Conservation (phyloP, 2,888 invertebrate genomes). For the Saturnia pavonia region DNA sequence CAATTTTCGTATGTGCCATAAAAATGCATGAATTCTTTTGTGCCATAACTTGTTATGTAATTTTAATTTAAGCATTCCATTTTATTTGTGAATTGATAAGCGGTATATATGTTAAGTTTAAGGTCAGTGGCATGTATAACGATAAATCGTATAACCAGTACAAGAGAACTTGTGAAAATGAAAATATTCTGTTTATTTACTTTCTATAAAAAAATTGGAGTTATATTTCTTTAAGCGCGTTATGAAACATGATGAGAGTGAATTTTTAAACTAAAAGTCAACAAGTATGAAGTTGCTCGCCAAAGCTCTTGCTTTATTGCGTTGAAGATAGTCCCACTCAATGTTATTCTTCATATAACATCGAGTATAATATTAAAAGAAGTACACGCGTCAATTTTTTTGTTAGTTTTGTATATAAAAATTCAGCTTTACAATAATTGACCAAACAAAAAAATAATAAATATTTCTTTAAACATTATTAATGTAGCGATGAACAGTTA, state of each 20-base stretch:
- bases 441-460: constrained; percentile 63
- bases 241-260: no score
- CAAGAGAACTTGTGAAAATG: background rate
- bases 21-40: constrained; percentile 37
- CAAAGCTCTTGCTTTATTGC: no score
- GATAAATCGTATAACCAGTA: background rate
- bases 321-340: no score
- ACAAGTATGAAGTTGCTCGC: no score
- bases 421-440: constrained; percentile 65
- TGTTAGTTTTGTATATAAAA: background rate
- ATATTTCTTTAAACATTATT: constrained; percentile 43
- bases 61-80: constrained; percentile 24
- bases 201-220: no score
- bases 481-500: constrained; percentile 20
- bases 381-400: background rate
- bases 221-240: no score
- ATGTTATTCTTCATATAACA: no score
- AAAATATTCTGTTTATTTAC: no score
- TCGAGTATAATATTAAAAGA: no score
- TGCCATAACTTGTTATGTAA: constrained; percentile 41
- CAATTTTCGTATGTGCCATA: constrained; percentile 33
- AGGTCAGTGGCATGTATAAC: background rate
- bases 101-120: constrained; percentile 39
- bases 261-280: no score
- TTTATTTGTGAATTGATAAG: constrained; percentile 23